Conservation (phyloP, 2,113 vertebrate genomes). For the Microcebus ravelobensis region DNA sequence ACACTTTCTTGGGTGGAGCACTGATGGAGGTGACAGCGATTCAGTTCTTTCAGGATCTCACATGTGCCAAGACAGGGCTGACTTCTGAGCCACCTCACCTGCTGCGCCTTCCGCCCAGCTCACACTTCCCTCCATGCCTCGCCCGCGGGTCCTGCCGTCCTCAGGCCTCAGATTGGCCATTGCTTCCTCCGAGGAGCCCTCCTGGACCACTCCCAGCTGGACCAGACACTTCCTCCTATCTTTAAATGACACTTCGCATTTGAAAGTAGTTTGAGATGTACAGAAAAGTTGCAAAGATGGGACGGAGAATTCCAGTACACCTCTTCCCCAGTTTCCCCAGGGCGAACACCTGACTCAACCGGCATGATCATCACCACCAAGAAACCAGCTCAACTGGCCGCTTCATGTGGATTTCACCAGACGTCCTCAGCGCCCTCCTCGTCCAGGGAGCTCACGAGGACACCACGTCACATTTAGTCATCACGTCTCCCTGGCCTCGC, state of each 20-base stretch:
- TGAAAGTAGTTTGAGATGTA: not conserved
- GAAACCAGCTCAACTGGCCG: not conserved
- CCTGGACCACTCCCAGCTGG: not conserved
- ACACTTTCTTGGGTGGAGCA: not conserved
- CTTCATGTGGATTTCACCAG: fast-evolving
- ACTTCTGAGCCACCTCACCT: not conserved
- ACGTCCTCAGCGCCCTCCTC: fast-evolving
- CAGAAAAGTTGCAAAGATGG: not conserved
- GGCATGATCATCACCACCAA: not conserved
- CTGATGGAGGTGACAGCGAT: not conserved
- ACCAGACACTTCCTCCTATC: not conserved
- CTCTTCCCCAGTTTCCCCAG: not conserved
- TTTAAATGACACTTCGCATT: not conserved
- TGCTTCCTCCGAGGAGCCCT: not conserved
- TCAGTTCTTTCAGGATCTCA: not conserved
- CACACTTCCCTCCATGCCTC: not conserved
- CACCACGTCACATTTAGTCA: fast-evolving
- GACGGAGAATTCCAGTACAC: not conserved
- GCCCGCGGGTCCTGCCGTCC: not conserved
- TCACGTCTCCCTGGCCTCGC: fast-evolving
- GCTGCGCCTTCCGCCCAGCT: not conserved
- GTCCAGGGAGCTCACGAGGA: not conserved
- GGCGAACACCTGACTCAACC: not conserved
- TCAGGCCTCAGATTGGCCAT: not conserved
- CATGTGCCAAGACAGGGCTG: not conserved